phyloP scores from a whole-genome alignment of 2,113 vertebrate genomes.

The Lycocorax pyrrhopterus region DNA sequence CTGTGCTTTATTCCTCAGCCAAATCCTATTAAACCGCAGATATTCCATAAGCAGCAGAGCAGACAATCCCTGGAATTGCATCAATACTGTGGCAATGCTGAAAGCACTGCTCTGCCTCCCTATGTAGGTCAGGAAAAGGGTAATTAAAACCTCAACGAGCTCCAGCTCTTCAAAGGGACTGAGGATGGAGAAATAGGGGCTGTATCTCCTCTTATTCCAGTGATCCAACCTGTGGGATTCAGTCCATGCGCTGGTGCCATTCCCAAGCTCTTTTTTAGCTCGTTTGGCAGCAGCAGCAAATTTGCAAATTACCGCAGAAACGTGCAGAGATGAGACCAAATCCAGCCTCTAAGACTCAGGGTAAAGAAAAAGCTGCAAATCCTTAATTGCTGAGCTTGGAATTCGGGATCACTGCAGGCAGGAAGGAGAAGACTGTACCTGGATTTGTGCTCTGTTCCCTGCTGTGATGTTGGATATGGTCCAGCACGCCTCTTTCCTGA shows the following conservation, averaged over 20 bases:
- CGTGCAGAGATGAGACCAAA: not conserved
- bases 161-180: not conserved
- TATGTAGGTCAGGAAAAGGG: not conserved
- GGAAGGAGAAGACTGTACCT: slow-evolving; percentile 71
- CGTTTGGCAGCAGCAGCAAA: not conserved
- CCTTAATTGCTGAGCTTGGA: not conserved
- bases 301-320: not conserved
- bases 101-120: not conserved
- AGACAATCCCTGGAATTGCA: not conserved
- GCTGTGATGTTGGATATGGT: slow-evolving; percentile 99
- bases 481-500: slow-evolving; percentile 98
- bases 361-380: not conserved
- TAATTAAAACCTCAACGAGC: not conserved
- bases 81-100: not conserved
- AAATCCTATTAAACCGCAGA: not conserved
- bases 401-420: not conserved
- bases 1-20: not conserved
- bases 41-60: not conserved
- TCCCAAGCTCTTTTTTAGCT: not conserved
- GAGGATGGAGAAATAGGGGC: not conserved
- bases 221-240: not conserved
- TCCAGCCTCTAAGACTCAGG: not conserved
- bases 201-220: not conserved
- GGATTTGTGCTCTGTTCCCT: slow-evolving; percentile 95
- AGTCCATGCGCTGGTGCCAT: not conserved